Percentiles rank a stretch among this genome's conserved stretches.
phyloP scores from a whole-genome alignment of 2,797 vertebrate genomes.

The Triplophysa bombifrons region DNA sequence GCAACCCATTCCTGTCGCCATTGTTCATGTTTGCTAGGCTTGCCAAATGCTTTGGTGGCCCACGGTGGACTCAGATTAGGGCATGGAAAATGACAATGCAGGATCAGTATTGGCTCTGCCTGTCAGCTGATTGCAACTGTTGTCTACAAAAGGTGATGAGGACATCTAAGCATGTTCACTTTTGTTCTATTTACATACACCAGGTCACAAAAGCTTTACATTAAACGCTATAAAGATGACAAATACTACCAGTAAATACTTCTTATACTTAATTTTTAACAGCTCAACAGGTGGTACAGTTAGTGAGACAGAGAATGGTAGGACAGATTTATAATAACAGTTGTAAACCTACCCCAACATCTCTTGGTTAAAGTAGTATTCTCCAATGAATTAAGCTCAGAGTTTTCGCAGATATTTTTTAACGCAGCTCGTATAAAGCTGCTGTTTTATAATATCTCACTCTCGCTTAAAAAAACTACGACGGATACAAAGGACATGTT shows the following conservation, averaged over 20 bases:
- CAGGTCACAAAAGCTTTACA: background rate
- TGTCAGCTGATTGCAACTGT: conserved; percentile 78
- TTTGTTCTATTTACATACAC: background rate
- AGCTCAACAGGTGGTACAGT: conserved; percentile 19
- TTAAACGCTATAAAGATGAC: background rate
- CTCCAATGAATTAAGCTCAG: conserved; percentile 41
- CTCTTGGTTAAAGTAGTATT: conserved; percentile 33
- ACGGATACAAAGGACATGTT: background rate
- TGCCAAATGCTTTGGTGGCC: conserved; percentile 78
- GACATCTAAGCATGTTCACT: conserved; percentile 18
- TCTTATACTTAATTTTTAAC: conserved; percentile 10
- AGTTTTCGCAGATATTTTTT: background rate
- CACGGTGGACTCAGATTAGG: conserved; percentile 80
- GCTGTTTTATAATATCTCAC: conserved; percentile 1
- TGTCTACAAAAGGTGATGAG: conserved; percentile 71
- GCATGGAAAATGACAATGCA: conserved; percentile 83
- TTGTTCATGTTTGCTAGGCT: conserved; percentile 81
- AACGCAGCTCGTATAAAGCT: background rate
- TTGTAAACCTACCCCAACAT: conserved; percentile 40
- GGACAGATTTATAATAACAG: conserved; percentile 1
- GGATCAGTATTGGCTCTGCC: conserved; percentile 72
- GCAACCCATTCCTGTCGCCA: conserved; percentile 72
- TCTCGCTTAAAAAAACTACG: background rate
- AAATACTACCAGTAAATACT: background rate
- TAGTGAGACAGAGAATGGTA: background rate